Percentiles rank a stretch among this genome's conserved stretches.
Evolutionary conservation across 2,888 invertebrate species (phyloP).

Genomic region (Eremobia ochroleuca): DNA sequence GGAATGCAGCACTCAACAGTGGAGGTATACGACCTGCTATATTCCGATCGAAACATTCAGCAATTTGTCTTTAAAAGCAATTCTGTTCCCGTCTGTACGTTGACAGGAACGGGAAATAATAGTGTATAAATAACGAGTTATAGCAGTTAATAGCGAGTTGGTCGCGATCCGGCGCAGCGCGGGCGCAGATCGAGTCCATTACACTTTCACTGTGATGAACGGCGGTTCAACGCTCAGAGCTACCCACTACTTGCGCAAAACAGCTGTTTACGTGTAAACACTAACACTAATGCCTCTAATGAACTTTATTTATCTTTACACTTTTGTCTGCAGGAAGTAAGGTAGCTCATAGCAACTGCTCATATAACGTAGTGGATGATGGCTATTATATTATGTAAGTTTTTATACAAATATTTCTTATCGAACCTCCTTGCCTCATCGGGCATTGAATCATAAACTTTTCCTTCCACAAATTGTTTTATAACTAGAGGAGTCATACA

Average conservation of each 20-base stretch:
- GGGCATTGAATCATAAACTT: background rate
- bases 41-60: constrained; percentile 28
- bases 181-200: constrained; percentile 64
- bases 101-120: constrained; percentile 66
- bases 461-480: background rate
- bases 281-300: constrained; percentile 28
- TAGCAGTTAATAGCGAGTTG: constrained; percentile 55
- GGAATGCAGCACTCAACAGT: background rate
- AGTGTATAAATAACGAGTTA: constrained; percentile 60
- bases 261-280: constrained; percentile 63
- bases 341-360: background rate
- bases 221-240: constrained; percentile 75
- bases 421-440: background rate
- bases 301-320: constrained; percentile 24
- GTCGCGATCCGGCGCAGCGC: constrained; percentile 52
- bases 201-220: constrained; percentile 69
- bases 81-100: constrained; percentile 51
- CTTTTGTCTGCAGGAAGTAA: constrained; percentile 29
- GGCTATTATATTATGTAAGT: constrained; percentile 6
- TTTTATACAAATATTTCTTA: background rate
- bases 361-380: constrained; percentile 1
- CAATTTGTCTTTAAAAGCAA: constrained; percentile 36
- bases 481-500: background rate
- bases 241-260: constrained; percentile 66
- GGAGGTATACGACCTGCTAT: background rate